phyloP scores from a whole-genome alignment of 2,888 invertebrate species.

The Tetragnatha montana region DNA sequence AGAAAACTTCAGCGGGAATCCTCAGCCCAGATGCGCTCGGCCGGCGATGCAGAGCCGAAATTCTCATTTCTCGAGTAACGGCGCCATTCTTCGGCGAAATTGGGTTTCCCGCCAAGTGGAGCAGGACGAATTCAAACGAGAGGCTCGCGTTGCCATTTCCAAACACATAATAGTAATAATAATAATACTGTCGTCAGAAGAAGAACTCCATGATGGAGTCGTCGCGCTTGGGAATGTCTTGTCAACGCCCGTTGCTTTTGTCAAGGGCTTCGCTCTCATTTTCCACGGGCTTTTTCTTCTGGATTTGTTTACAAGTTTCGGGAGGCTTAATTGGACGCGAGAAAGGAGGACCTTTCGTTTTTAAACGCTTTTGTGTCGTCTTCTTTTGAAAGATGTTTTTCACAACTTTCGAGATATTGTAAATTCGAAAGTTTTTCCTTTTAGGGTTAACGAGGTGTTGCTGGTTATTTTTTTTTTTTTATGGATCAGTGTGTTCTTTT shows the following conservation, averaged over 20 bases:
- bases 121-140: conserved; percentile 44
- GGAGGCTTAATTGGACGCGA: conserved; percentile 29
- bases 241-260: conserved; percentile 25
- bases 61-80: conserved; percentile 49
- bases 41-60: conserved; percentile 15
- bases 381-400: background rate
- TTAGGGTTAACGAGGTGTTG: too few species aligned
- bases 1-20: background rate
- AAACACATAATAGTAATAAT: conserved; percentile 23
- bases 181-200: background rate
- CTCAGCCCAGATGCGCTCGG: conserved; percentile 13
- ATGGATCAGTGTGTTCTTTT: too few species aligned
- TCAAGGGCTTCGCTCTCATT: conserved; percentile 55
- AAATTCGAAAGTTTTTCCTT: background rate
- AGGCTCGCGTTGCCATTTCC: conserved; percentile 57
- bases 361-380: background rate
- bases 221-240: background rate
- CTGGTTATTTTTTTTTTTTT: too few species aligned
- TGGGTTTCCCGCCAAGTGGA: conserved; percentile 59
- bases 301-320: background rate
- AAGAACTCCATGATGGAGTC: conserved; percentile 1
- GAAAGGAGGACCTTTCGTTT: conserved; percentile 29
- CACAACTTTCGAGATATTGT: background rate
- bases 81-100: conserved; percentile 58
- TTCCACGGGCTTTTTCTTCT: conserved; percentile 26